Evolutionary conservation across 92 coral and sea anemone species (phyloP), one percentile per base, ranked within the genome.

Genomic region (Heliopora coerulea): DNA sequence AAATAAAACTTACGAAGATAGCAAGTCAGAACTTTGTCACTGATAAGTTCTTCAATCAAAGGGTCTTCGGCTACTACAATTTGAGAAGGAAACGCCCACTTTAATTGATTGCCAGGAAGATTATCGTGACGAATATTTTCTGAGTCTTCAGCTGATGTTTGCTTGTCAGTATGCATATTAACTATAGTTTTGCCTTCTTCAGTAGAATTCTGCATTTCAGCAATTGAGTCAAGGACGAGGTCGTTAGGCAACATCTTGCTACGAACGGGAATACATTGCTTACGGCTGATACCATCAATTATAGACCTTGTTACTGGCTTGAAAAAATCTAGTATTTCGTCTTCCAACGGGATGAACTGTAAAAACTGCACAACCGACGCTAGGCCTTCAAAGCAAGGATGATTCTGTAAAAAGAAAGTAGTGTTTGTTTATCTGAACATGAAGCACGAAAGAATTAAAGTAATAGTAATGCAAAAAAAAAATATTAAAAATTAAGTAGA

Each of bases 261-360:
- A 60, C 72, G 52, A 17, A 84, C 91, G 8, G 97, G 95, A 28
- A 91, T 79, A 57, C 97, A 91, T 10, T 77, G 73, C 52, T 69
- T 86, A 34, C 89, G 86, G 69, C 87, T 87, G 15, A 91, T 83
- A 33, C 84, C 81, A 48, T 78, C 85, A 8, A 86, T 80, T 20
- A 91, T 88, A 13, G 82, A 80, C 15, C 84, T 84, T 8, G 97
- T 90, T 24, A 91, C 95, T 32, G 97, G 97, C 35, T 86, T 75
- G 54, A 91, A 91, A 77, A 91, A 91, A 58, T 86, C 95, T 41
- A 83, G 52, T 21, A 91, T 88, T 83, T 91, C 97, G 18, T 91
- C 89, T 46, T 91, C 91, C 64, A 91, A 80, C 13, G 97, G 97
- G 17, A 91, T 90, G 59, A 86, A 91, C 34, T 89, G 95, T 30